Evolutionary conservation across 2,888 invertebrate species (phyloP).

Genomic region (Amphipyra tragopoginis): DNA sequence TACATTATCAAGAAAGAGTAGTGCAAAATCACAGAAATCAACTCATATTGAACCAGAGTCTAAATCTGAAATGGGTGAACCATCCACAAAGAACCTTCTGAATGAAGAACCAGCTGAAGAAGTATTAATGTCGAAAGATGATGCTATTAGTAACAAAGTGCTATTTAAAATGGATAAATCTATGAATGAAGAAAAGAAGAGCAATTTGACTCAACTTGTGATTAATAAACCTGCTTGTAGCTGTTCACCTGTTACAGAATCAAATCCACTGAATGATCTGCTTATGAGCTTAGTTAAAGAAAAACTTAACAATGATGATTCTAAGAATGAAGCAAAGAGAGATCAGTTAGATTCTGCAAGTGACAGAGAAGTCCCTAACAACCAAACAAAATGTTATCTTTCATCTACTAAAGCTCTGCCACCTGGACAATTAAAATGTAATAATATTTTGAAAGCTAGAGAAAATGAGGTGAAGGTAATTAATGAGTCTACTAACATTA

Average conservation of each 20-base stretch:
- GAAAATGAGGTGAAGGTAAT: conserved; percentile 86
- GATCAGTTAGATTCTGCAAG: conserved; percentile 83
- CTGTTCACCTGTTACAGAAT: conserved; percentile 84
- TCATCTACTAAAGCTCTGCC: conserved; percentile 93
- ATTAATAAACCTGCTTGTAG: conserved; percentile 84
- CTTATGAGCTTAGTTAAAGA: conserved; percentile 88
- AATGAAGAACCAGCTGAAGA: conserved; percentile 80
- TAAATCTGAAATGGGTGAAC: conserved; percentile 74
- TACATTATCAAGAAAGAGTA: conserved; percentile 87
- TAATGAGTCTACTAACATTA: conserved; percentile 83
- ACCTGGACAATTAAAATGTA: conserved; percentile 97
- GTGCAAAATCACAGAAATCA: conserved; percentile 90
- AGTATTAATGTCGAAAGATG: conserved; percentile 83
- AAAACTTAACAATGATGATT: conserved; percentile 91
- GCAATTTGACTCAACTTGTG: conserved; percentile 81
- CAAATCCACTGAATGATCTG: conserved; percentile 86
- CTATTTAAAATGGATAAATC: conserved; percentile 83
- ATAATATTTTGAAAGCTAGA: conserved; percentile 96
- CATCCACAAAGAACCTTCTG: conserved; percentile 81
- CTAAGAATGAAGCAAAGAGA: conserved; percentile 91
- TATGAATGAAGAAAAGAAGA: conserved; percentile 81
- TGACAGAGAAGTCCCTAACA: conserved; percentile 92
- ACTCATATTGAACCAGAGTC: conserved; percentile 74
- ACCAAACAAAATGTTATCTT: conserved; percentile 92
- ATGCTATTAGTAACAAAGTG: conserved; percentile 85